Evolutionary conservation across 1,140 invertebrate genomes (phyloP).

Genomic region (Orius insidiosus): DNA sequence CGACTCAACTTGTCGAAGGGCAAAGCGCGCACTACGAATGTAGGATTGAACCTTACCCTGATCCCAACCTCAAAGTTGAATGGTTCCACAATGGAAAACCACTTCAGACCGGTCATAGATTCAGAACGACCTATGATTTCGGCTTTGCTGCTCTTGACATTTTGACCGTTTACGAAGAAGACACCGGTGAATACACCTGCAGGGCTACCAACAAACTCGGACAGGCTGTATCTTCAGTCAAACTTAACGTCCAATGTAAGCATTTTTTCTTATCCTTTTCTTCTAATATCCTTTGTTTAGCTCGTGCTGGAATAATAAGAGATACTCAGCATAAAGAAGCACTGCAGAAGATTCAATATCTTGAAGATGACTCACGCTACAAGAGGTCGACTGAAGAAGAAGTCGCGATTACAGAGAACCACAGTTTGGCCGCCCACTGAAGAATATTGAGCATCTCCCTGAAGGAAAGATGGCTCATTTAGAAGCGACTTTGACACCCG

Average conservation of each 20-base stretch:
- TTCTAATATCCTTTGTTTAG: slow-evolving; percentile 27
- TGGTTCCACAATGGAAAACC: slow-evolving; percentile 90
- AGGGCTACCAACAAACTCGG: slow-evolving; percentile 74
- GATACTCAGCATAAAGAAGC: slow-evolving; percentile 93
- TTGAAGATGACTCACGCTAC: slow-evolving; percentile 72
- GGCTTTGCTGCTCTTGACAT: slow-evolving; percentile 89
- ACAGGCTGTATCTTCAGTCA: slow-evolving; percentile 60
- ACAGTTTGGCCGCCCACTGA: slow-evolving; percentile 72
- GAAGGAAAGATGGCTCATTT: slow-evolving; percentile 87
- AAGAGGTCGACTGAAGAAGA: slow-evolving; percentile 54
- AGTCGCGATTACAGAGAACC: slow-evolving; percentile 61
- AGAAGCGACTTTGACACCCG: slow-evolving; percentile 85
- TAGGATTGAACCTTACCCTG: slow-evolving; percentile 85
- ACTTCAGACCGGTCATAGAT: slow-evolving; percentile 76
- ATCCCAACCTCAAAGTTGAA: slow-evolving; percentile 80
- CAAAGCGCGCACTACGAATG: slow-evolving; percentile 92
- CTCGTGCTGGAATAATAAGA: slow-evolving; percentile 69
- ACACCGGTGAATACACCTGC: slow-evolving; percentile 83
- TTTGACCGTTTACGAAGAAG: slow-evolving; percentile 80
- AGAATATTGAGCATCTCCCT: slow-evolving; percentile 59
- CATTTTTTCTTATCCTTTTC: background rate
- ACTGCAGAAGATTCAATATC: slow-evolving; percentile 73
- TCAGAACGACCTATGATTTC: slow-evolving; percentile 84
- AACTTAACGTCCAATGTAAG: slow-evolving; percentile 66
- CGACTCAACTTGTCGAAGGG: slow-evolving; percentile 60